Percentiles rank a stretch among this genome's conserved stretches.
These are phyloP conservation scores for Callochromis pleurospilus DNA, from an alignment of 2,113 vertebrate species.

Conservation along the genomic window DNA sequence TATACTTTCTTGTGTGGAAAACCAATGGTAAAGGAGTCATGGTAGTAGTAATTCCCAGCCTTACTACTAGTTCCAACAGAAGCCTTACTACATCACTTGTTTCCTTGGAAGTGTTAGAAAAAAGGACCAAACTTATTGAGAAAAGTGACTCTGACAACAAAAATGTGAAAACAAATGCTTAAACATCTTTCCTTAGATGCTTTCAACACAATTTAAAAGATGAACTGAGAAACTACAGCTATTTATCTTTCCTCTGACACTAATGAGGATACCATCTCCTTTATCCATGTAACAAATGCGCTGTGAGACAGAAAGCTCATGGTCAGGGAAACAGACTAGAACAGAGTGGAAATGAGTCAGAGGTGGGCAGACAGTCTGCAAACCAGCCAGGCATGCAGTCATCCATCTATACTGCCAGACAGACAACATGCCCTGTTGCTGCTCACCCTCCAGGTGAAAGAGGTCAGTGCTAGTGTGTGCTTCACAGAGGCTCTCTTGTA, in stretches of 20 bases:
- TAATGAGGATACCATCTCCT: background rate
- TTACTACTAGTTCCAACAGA: background rate
- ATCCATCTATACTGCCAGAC: slow-evolving; percentile 40
- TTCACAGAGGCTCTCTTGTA: background rate
- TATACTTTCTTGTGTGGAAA: background rate
- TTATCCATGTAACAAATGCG: background rate
- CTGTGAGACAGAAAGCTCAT: background rate
- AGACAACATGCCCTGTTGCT: slow-evolving; percentile 38
- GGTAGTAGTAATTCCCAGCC: background rate
- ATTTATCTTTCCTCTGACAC: background rate
- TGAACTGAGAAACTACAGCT: background rate
- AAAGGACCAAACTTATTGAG: background rate
- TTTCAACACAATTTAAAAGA: background rate
- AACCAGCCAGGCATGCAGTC: slow-evolving; percentile 30
- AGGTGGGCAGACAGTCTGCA: slow-evolving; percentile 18
- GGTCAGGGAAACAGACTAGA: background rate
- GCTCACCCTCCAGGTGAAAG: slow-evolving; percentile 27
- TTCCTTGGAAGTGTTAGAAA: background rate
- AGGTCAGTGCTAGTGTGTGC: slow-evolving; percentile 26
- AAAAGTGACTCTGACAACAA: background rate
- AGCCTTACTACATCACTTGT: background rate
- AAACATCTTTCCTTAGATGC: background rate
- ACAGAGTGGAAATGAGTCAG: background rate
- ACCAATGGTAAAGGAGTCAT: background rate
- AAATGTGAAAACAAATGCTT: background rate